Evolutionary conservation across 2,113 vertebrate species (phyloP), one percentile per base, ranked within the genome.

Genomic region (Salvator merianae): DNA sequence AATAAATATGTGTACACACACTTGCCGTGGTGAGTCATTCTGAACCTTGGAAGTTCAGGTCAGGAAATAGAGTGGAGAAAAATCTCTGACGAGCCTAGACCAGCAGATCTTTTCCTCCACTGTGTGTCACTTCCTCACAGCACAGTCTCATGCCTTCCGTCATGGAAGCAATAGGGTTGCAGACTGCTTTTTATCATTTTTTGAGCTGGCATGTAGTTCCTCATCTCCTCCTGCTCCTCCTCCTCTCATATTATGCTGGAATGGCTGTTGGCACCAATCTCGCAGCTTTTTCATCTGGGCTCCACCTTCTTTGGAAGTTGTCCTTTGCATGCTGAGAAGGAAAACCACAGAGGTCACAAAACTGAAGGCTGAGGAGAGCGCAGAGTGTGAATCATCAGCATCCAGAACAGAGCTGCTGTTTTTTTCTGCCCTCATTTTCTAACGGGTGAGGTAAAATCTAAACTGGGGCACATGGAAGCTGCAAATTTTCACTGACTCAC

Each of bases 251-350:
- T 0, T 28, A 28, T 13, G 6, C 74, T 24, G 9, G 40, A 43
- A 55, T 22, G 47, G 47, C 16, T 69, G 26, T 74, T 14, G 6
- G 20, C 32, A 30, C 1, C 7, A 55, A 9, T 43, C 55, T 47
- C 68, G 3, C 38, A 7, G 28, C 55, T 12, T 63, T 36, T 73
- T 53, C 2, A 28, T 18, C n/a, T 22, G 18, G 34, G 30, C 16
- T 10, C 69, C 53, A 8, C 83, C 55, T 73, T 66, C 77, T 73
- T 32, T 79, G 76, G 77, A 85, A 79, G 79, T 43, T 9, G 40
- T 47, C 50, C 13, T 1, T 12, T 62, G 34, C 55, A 18, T 9
- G n/a, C 32, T 53, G 68, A 79, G 55, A 63, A 79, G 83, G 68
- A 63, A 85, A 78, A 79, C 69, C 77, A 53, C 77, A 84, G 40